phyloP scores from a whole-genome alignment of 2,113 vertebrate species.

The pig (Sus scrofa) region T2T-Sscrofa CM000827.6:39780501-39781000 shows the following conservation, averaged over 20 bases:
- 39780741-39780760: neutral
- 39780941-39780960: too few relatives aligned
- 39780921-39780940: too few relatives aligned
- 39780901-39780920: too few relatives aligned
- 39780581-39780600: neutral
- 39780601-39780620: neutral
- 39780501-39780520: neutral
- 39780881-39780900: too few relatives aligned
- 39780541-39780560: neutral
- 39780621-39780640: neutral
- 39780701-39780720: neutral
- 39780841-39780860: too few relatives aligned
- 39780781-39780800: too few relatives aligned
- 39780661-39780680: neutral
- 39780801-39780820: too few relatives aligned
- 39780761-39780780: too few relatives aligned
- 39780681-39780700: neutral
- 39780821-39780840: too few relatives aligned
- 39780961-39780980: too few relatives aligned
- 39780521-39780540: conserved; percentile 8
- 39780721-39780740: neutral
- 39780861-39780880: too few relatives aligned
- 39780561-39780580: neutral
- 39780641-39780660: neutral
- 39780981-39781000: too few relatives aligned